Evolutionary conservation across 2,888 invertebrate species (phyloP).

Genomic region (Sarcophaga rosellei): DNA sequence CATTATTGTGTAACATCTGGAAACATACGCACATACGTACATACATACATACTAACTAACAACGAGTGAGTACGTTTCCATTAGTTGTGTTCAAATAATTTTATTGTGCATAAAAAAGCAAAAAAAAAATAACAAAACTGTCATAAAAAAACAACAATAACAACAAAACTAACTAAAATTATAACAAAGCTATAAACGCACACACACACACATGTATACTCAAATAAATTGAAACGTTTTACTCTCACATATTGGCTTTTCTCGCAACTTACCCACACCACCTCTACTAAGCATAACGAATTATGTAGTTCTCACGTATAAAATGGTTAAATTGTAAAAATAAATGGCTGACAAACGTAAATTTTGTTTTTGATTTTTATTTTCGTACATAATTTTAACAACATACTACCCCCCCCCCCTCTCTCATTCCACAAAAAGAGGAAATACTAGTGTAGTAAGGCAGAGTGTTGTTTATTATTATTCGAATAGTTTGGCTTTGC

Average conservation of each 20-base stretch:
- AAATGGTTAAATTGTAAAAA: conserved; percentile 46
- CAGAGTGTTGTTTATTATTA: neutral
- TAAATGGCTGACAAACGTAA: conserved; percentile 48
- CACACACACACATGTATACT: neutral
- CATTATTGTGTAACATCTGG: conserved; percentile 7
- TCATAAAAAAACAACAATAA: neutral
- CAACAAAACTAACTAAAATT: neutral
- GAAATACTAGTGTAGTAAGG: neutral
- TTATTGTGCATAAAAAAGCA: conserved; percentile 2
- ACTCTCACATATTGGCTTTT: too few relatives aligned
- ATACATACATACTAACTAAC: too few relatives aligned
- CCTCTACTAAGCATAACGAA: neutral
- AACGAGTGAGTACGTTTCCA: neutral
- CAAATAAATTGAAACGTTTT: too few relatives aligned
- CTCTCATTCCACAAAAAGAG: too few relatives aligned
- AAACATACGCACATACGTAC: neutral
- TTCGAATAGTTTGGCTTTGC: neutral
- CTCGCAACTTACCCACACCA: accelerated
- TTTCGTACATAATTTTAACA: neutral
- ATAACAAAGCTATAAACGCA: neutral
- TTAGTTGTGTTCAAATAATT: conserved; percentile 13
- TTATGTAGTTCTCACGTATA: conserved; percentile 38
- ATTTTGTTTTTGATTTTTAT: neutral
- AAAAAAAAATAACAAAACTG: neutral
- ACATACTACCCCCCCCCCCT: too few relatives aligned